Evolutionary conservation across 1,140 invertebrate genomes (phyloP).

Genomic region (Ceratina japonica): DNA sequence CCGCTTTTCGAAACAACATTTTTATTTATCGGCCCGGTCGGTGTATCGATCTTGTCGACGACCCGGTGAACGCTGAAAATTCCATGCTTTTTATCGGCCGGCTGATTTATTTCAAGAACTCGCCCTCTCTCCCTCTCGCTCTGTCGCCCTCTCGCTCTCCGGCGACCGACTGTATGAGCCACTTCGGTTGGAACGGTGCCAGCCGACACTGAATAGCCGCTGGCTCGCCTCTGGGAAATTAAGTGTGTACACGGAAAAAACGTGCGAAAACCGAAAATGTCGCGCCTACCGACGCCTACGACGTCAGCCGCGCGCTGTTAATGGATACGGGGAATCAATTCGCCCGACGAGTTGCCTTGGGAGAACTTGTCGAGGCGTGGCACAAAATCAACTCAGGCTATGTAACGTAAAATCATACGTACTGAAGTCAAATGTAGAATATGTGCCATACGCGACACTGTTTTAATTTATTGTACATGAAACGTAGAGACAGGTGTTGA

Average conservation of each 20-base stretch:
- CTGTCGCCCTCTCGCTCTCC: not conserved
- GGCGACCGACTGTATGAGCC: constrained; percentile 10
- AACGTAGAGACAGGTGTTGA: no score
- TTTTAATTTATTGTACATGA: no score
- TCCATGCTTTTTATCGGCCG: constrained; percentile 41
- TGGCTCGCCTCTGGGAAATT: constrained; percentile 61
- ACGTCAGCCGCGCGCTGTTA: not conserved
- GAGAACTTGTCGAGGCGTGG: not conserved
- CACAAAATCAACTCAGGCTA: no score
- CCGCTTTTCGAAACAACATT: constrained; percentile 18
- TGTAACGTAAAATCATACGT: no score
- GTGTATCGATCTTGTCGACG: constrained; percentile 38
- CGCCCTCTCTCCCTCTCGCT: no score
- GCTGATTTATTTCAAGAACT: constrained; percentile 56
- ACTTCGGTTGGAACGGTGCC: constrained; percentile 51
- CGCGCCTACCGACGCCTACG: constrained; percentile 26
- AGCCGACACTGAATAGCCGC: constrained; percentile 42
- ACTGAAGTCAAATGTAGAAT: no score
- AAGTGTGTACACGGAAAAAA: constrained; percentile 47
- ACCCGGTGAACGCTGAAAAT: constrained; percentile 11
- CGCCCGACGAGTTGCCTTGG: not conserved
- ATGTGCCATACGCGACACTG: no score
- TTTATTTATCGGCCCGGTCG: constrained; percentile 27
- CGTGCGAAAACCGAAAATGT: constrained; percentile 49
- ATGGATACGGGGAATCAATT: not conserved